phyloP scores from a whole-genome alignment of 1,140 invertebrate species.

The Dendrolimus punctatus region DNA sequence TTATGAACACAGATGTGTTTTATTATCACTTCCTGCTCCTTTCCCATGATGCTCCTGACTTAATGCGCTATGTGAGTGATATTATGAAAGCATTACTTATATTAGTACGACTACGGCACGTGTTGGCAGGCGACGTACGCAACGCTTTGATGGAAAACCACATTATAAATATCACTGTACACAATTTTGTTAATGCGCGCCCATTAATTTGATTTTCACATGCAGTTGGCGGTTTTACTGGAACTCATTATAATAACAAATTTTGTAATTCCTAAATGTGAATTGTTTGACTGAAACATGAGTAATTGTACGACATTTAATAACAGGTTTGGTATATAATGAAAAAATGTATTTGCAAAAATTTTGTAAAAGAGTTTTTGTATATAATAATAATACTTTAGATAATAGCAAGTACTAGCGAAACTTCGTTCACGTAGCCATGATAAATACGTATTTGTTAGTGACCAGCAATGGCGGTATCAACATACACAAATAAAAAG shows the following conservation, averaged over 20 bases:
- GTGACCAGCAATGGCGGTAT: too few relatives aligned
- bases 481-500: too few relatives aligned
- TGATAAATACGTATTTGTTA: too few relatives aligned
- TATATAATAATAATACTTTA: too few relatives aligned
- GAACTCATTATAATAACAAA: conserved; percentile 24
- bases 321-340: too few relatives aligned
- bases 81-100: conserved; percentile 15
- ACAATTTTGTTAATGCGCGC: conserved; percentile 25
- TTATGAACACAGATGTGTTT: conserved; percentile 33
- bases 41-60: conserved; percentile 13
- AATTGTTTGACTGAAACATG: neutral
- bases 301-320: too few relatives aligned
- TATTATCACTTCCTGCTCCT: conserved; percentile 26
- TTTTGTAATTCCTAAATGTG: conserved; percentile 7
- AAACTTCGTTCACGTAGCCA: too few relatives aligned
- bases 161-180: conserved; percentile 31
- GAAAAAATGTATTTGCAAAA: too few relatives aligned
- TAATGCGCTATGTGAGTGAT: conserved; percentile 17
- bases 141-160: conserved; percentile 32
- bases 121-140: conserved; percentile 11
- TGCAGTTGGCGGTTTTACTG: conserved; percentile 23
- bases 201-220: conserved; percentile 37
- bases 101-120: conserved; percentile 10
- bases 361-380: too few relatives aligned
- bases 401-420: too few relatives aligned